Base-by-base conservation (phyloP, 2,797 vertebrate genomes). In the Microctenopoma lineatum region DNA sequence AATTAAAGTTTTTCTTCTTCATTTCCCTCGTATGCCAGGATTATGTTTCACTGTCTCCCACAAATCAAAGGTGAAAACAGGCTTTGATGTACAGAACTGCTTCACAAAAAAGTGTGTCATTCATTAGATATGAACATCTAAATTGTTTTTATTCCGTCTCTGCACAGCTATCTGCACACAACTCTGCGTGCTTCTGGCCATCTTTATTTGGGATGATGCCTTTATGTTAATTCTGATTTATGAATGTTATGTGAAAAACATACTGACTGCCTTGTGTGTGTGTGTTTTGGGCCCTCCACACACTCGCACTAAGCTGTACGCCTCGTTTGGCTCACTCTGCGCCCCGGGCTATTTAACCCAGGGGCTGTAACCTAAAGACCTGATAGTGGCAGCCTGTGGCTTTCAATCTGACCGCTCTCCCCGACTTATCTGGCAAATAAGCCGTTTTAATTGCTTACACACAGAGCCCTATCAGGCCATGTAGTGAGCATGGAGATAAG, bases 361-460 rank as follows among this genome's bases (percentile, higher is more conserved):
- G 67, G 71, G 80, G 39, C 73, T 90, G 89, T 86, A 92, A 92
- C 90, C 83, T 77, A 83, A 90, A 84, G 84, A 90, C 85, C 77
- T 66, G 84, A 86, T 84, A 73, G 68, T 77, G 71, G 84, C 79
- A 80, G 89, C 70, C 87, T 90, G 92, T 88, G 92, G 91, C 86
- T 92, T 90, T 69, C 84, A 66, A 64, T 84, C 85, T 59, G 87
- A 91, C 91, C 82, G 18, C 90, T 76, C 69, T 77, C 68, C 83
- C 81, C 72, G 87, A 83, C 89, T 92, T 91, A 91, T 92, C 89
- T 87, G 89, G 84, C 82, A 86, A 86, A 91, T 89, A 89, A 90
- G 89, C 84, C 73, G 50, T 85, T 92, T 91, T 92, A 93, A 92
- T 92, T 92, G 91, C 89, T 89, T 87, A 85, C 90, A 90, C 85